These are phyloP conservation scores for Setipinna tenuifilis DNA, from an alignment of 2,797 vertebrate genomes.

Conservation along the genomic window DNA sequence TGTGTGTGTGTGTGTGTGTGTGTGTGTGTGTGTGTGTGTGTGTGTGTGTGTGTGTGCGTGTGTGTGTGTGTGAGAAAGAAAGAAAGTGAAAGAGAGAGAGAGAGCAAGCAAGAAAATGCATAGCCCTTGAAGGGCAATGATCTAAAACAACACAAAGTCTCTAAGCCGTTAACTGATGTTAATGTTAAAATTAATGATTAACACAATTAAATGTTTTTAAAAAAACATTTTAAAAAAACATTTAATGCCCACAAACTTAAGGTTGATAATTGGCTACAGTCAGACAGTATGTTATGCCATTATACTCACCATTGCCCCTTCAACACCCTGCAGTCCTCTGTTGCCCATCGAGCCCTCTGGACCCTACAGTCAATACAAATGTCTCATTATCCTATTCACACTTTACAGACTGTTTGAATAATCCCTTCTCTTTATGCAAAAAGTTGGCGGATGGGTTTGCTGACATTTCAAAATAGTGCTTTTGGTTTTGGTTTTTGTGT, in stretches of 20 bases:
- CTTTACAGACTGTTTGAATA: background rate
- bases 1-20: background rate
- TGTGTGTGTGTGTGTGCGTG: background rate
- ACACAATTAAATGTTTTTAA: background rate
- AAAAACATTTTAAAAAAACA: too few species aligned
- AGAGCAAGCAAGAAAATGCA: too few species aligned
- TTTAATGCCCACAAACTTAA: background rate
- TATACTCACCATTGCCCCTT: conserved; percentile 73
- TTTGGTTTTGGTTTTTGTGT: too few species aligned
- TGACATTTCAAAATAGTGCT: too few species aligned
- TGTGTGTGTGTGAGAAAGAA: background rate
- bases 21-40: background rate
- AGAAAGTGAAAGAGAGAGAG: too few species aligned
- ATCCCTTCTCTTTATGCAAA: background rate
- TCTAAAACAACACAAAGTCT: background rate
- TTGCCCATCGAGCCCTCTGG: conserved; percentile 63
- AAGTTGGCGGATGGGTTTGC: background rate
- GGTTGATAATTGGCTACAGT: background rate
- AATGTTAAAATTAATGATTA: background rate
- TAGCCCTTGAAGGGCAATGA: too few species aligned
- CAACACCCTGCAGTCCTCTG: conserved; percentile 73
- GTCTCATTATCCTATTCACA: background rate
- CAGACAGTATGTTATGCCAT: background rate
- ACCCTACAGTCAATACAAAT: conserved; percentile 66
- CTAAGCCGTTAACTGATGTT: background rate